These are phyloP conservation scores for Spinus pinus DNA, from an alignment of 2,797 vertebrate species.

Conservation along the genomic window DNA sequence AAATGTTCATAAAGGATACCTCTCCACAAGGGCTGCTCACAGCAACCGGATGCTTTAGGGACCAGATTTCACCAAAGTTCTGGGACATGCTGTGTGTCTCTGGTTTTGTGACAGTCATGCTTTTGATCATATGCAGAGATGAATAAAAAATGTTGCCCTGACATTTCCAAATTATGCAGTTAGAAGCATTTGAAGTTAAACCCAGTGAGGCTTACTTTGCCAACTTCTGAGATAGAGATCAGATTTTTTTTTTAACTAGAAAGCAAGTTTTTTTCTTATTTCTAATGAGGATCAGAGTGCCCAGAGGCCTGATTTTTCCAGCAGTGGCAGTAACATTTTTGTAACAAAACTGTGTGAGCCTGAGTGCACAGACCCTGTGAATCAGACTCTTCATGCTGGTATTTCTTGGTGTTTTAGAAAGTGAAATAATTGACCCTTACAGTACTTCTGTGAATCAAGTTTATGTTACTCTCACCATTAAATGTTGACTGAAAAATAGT, in stretches of 20 bases:
- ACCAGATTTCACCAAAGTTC: not conserved
- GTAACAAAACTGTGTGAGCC: not conserved
- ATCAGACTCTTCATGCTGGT: not conserved
- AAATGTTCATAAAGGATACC: not conserved
- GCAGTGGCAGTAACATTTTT: not conserved
- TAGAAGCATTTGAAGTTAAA: slow-evolving; percentile 30
- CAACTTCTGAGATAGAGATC: not conserved
- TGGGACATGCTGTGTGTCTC: not conserved
- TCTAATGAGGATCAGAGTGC: not conserved
- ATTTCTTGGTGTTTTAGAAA: not conserved
- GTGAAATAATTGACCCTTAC: not conserved
- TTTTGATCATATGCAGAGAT: slow-evolving; percentile 31
- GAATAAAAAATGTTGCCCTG: not conserved
- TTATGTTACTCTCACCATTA: not conserved
- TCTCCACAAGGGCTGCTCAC: not conserved
- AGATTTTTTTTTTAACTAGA: not conserved
- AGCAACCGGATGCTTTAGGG: not conserved
- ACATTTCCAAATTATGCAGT: slow-evolving; percentile 10
- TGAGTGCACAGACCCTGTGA: not conserved
- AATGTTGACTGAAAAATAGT: not conserved
- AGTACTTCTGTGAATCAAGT: not conserved
- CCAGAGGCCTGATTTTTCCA: not conserved
- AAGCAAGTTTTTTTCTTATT: not conserved
- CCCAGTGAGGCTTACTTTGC: not conserved
- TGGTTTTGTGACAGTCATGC: not conserved